These are phyloP conservation scores for Drosophila subquinaria DNA, from an alignment of 2,888 invertebrate genomes.

Conservation along the genomic window DNA sequence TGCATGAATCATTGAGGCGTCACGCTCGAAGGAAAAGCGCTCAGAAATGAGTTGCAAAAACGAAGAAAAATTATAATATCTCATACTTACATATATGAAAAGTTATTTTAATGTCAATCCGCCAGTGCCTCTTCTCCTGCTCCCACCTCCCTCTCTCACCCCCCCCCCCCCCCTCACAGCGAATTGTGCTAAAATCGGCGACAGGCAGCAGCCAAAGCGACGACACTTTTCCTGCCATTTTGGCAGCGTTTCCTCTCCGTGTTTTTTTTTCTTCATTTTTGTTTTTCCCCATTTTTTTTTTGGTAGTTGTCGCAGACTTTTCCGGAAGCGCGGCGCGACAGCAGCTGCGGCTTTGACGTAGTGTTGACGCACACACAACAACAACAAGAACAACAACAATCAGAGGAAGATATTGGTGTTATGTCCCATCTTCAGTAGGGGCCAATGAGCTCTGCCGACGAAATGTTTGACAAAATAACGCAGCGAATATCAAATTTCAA, in stretches of 20 bases:
- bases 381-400: slow-evolving; percentile 20
- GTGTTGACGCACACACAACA: slow-evolving; percentile 71
- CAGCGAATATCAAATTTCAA: slow-evolving; percentile 57
- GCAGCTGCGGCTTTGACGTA: slow-evolving; percentile 75
- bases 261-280: slow-evolving; percentile 45
- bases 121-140: slow-evolving; percentile 33
- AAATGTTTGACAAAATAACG: slow-evolving; percentile 33
- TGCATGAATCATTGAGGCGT: slow-evolving; percentile 83
- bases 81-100: slow-evolving; percentile 56
- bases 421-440: slow-evolving; percentile 42
- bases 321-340: slow-evolving; percentile 82
- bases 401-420: slow-evolving; percentile 15
- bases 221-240: slow-evolving; percentile 74
- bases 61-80: slow-evolving; percentile 59
- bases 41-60: slow-evolving; percentile 55
- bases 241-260: slow-evolving; percentile 74
- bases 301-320: slow-evolving; percentile 71
- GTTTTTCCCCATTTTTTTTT: slow-evolving; percentile 10
- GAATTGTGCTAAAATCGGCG: slow-evolving; percentile 62
- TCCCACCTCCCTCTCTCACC: background rate
- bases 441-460: slow-evolving; percentile 67
- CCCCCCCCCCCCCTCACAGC: too few species aligned
- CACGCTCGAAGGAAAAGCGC: slow-evolving; percentile 78
- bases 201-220: slow-evolving; percentile 61
- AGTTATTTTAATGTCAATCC: slow-evolving; percentile 72